Conservation (phyloP, 2,797 vertebrate species). For the Arrhamphus sclerolepis region DNA sequence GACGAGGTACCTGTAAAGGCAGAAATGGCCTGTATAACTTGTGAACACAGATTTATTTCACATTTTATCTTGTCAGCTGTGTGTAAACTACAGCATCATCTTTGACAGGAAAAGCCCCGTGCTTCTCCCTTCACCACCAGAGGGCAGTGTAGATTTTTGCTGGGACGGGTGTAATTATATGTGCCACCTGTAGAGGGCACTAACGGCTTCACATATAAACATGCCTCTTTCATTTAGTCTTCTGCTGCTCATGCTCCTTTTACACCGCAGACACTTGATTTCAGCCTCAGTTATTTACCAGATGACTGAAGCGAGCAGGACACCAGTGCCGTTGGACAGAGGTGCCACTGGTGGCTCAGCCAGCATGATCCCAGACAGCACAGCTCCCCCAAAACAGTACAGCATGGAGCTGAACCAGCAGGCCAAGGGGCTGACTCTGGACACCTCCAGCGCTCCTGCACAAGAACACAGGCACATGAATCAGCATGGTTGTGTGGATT, state of each 20-base stretch:
- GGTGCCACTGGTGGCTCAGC: conserved; percentile 89
- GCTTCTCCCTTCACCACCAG: conserved; percentile 47
- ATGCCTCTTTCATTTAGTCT: conserved; percentile 2
- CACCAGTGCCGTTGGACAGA: conserved; percentile 84
- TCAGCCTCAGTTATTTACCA: conserved; percentile 85
- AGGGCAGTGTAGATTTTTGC: conserved; percentile 19
- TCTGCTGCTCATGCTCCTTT: too few species aligned
- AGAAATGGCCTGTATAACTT: not conserved
- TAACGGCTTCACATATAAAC: conserved; percentile 24
- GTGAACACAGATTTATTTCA: conserved; percentile 2
- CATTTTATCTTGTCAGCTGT: not conserved
- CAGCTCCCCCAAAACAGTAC: conserved; percentile 92
- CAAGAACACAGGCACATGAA: conserved; percentile 16
- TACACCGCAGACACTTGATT: not conserved
- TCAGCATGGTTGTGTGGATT: conserved; percentile 8
- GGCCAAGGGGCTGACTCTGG: conserved; percentile 88
- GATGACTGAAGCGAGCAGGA: conserved; percentile 89
- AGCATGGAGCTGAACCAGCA: conserved; percentile 99
- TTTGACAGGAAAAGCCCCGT: too few species aligned
- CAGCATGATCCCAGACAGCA: conserved; percentile 91
- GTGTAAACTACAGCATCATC: not conserved
- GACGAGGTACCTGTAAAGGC: conserved; percentile 87
- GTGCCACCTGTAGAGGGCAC: conserved; percentile 51
- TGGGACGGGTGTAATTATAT: conserved; percentile 19
- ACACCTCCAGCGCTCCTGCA: conserved; percentile 86